Conservation (phyloP, 2,797 vertebrate species). For the Coregonus ussuriensis region DNA sequence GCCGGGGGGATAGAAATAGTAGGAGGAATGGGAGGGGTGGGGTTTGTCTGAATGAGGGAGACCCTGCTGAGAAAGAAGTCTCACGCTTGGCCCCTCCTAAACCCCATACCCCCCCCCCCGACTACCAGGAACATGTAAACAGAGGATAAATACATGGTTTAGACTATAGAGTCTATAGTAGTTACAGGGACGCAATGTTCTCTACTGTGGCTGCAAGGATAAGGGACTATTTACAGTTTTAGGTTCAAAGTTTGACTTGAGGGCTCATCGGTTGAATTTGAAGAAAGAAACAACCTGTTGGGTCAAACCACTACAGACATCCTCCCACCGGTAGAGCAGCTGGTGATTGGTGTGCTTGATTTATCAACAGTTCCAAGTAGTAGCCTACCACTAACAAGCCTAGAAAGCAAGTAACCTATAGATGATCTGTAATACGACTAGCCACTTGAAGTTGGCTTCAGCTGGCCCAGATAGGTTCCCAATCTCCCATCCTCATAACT, state of each 20-base stretch:
- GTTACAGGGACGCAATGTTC: neutral
- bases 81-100: constrained; percentile 16
- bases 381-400: too few species aligned
- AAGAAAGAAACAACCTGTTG: neutral
- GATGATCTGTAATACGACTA: too few species aligned
- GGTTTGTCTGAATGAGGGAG: too few species aligned
- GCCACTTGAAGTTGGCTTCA: too few species aligned
- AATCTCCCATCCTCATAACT: too few species aligned
- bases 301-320: neutral
- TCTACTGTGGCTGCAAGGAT: neutral
- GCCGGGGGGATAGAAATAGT: neutral
- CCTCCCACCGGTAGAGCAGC: neutral
- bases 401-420: too few species aligned
- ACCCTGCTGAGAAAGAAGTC: constrained; percentile 38
- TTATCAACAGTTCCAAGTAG: neutral
- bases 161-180: neutral
- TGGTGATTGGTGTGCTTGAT: neutral
- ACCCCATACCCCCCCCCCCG: neutral
- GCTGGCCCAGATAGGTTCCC: too few species aligned
- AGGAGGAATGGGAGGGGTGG: neutral
- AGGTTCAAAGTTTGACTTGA: neutral
- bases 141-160: neutral
- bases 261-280: neutral
- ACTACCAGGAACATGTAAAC: neutral
- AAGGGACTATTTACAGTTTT: neutral